These are phyloP conservation scores for Lutraria rhynchaena DNA, from an alignment of 1,140 invertebrate genomes.

Conservation along the genomic window DNA sequence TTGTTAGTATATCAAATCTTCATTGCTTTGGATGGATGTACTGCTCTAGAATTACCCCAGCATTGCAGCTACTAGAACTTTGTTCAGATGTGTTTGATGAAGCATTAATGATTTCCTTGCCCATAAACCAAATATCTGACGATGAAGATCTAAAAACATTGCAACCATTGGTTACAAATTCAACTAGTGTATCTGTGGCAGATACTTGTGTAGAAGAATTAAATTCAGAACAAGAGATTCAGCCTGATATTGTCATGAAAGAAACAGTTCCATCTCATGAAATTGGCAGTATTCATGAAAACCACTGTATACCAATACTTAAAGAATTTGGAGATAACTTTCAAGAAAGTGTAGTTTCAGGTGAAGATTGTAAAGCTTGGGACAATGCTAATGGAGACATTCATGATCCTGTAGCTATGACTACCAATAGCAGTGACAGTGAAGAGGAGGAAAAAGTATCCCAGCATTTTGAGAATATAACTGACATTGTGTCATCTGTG, in stretches of 20 bases:
- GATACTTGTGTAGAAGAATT: not conserved
- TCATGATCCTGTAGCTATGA: too few relatives aligned
- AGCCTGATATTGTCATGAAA: not conserved
- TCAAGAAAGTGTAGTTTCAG: too few relatives aligned
- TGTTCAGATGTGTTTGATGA: slow-evolving; percentile 12
- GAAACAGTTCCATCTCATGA: not conserved
- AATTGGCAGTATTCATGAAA: too few relatives aligned
- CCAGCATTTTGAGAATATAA: too few relatives aligned
- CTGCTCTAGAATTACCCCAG: not conserved
- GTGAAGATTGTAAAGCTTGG: too few relatives aligned
- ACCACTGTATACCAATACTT: too few relatives aligned
- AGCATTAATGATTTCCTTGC: too few relatives aligned
- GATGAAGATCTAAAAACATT: not conserved
- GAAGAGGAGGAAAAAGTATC: too few relatives aligned
- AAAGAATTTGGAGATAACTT: too few relatives aligned
- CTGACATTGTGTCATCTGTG: too few relatives aligned
- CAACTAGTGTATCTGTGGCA: not conserved
- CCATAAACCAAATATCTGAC: not conserved
- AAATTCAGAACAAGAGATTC: not conserved
- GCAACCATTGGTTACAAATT: not conserved
- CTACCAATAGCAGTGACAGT: too few relatives aligned
- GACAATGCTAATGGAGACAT: too few relatives aligned
- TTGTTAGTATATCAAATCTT: not conserved
- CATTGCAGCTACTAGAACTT: slow-evolving; percentile 11
- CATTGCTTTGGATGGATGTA: slow-evolving; percentile 23